Evolutionary conservation across 2,797 vertebrate genomes (phyloP).

Genomic region (Enteromius radiatus): DNA sequence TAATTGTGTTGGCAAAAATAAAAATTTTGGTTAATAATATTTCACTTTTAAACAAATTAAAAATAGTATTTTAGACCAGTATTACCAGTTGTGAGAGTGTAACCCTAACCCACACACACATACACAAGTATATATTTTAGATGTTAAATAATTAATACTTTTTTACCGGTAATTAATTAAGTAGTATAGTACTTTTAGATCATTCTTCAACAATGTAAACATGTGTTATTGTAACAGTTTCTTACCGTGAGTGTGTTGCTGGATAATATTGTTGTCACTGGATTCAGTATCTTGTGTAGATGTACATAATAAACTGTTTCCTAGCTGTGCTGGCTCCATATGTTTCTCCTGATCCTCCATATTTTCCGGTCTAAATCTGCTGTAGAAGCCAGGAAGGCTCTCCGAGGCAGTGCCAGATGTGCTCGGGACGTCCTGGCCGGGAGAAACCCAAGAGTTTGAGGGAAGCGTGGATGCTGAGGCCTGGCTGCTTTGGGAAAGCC

Average conservation of each 20-base stretch:
- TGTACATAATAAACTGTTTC: neutral
- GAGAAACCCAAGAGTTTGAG: conserved; percentile 20
- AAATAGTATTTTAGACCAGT: neutral
- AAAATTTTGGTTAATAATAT: too few relatives aligned
- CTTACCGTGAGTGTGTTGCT: conserved; percentile 52
- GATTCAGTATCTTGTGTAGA: conserved; percentile 16
- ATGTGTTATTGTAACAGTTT: too few relatives aligned
- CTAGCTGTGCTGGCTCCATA: neutral
- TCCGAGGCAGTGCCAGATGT: conserved; percentile 75
- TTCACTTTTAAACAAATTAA: neutral
- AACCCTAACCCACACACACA: too few relatives aligned
- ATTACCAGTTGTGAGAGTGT: neutral
- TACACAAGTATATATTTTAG: neutral
- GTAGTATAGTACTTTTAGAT: neutral
- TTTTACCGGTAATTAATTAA: neutral
- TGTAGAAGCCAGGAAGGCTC: conserved; percentile 80
- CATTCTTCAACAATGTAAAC: neutral
- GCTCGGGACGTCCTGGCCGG: conserved; percentile 30
- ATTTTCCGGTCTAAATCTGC: conserved; percentile 56
- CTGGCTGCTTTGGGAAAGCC: conserved; percentile 83
- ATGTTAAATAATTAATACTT: neutral
- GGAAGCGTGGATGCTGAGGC: neutral
- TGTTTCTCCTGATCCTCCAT: conserved; percentile 34
- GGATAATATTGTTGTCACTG: conserved; percentile 14
- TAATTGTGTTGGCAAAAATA: neutral